Conservation (phyloP, 2,888 invertebrate genomes). For the Steinernema hermaphroditum region DNA sequence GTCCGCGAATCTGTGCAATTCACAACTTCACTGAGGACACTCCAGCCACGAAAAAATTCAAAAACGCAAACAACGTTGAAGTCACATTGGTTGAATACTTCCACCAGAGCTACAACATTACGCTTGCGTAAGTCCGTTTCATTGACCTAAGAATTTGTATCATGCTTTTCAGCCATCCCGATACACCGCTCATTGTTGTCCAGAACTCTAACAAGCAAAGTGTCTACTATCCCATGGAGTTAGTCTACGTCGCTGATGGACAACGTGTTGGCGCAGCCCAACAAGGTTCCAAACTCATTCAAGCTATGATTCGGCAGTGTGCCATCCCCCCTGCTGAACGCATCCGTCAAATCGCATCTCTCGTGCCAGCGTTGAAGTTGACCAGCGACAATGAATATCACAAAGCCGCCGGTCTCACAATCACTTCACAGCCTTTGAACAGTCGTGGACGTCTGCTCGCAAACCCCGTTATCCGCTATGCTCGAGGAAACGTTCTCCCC, state of each 20-base stretch:
- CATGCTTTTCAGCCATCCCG: neutral
- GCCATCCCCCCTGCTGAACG: neutral
- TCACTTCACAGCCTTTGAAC: conserved; percentile 38
- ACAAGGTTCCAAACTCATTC: neutral
- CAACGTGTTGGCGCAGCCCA: neutral
- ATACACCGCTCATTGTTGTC: neutral
- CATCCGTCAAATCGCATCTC: neutral
- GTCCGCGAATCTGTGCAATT: neutral
- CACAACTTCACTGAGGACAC: neutral
- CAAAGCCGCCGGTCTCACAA: neutral
- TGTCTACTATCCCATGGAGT: conserved; percentile 10
- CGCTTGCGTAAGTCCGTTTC: neutral
- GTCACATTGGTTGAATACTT: neutral
- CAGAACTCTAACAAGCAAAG: neutral
- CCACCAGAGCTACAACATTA: neutral
- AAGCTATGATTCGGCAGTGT: neutral
- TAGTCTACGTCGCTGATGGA: neutral
- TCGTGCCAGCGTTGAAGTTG: neutral
- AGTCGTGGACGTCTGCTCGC: conserved; percentile 41
- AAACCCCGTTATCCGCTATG: conserved; percentile 36
- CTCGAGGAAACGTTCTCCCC: conserved; percentile 25
- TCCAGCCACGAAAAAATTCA: neutral
- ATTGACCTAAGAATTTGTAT: neutral
- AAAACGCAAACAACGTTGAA: neutral
- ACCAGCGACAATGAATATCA: neutral